These are phyloP conservation scores for Gymnorhina tibicen DNA, from an alignment of 2,113 vertebrate species.

Conservation along the genomic window DNA sequence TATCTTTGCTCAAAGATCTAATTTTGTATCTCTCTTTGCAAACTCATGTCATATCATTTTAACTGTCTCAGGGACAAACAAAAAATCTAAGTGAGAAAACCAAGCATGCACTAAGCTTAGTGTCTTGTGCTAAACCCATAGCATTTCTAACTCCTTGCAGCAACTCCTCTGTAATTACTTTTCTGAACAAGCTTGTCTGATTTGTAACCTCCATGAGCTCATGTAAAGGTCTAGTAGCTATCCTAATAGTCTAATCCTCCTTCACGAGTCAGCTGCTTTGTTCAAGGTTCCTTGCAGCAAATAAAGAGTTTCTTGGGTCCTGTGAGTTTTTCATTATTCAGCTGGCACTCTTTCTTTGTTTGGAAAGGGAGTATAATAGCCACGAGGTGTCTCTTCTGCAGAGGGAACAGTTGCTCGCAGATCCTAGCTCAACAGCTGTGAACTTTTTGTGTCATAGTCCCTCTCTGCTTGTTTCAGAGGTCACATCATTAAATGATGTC, in stretches of 20 bases:
- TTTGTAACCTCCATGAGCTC: not conserved
- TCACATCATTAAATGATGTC: not conserved
- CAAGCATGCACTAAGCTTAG: not conserved
- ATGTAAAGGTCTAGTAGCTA: not conserved
- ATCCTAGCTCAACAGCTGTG: not conserved
- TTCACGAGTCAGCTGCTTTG: not conserved
- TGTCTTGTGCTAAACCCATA: not conserved
- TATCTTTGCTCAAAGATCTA: not conserved
- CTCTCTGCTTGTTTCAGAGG: not conserved
- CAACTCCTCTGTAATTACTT: not conserved
- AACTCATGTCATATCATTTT: not conserved
- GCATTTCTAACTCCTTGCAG: not conserved
- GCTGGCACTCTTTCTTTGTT: not conserved
- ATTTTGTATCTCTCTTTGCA: not conserved
- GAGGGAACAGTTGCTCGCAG: not conserved
- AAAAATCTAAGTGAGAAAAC: not conserved
- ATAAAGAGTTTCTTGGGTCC: not conserved
- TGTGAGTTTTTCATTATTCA: not conserved
- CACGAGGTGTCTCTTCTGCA: not conserved
- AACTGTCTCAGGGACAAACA: not conserved
- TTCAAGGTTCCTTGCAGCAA: not conserved
- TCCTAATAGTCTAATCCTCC: not conserved
- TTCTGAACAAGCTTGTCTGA: not conserved
- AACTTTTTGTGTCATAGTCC: not conserved
- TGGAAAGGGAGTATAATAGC: not conserved